Conservation (phyloP, 1,140 invertebrate genomes). For the Epicauta chinensis region DNA sequence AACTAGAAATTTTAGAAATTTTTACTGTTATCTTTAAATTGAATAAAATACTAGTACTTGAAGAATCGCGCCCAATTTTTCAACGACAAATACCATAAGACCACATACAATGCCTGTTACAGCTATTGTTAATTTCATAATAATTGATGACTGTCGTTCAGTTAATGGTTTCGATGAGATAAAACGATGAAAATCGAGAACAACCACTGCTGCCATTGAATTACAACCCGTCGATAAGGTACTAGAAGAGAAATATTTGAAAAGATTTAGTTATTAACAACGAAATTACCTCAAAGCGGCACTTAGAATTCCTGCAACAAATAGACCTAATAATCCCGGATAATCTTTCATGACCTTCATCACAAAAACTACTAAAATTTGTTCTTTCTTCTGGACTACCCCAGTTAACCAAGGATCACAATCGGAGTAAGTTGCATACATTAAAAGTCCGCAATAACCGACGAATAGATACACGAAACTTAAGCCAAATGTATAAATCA, state of each 20-base stretch:
- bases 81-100: constrained; percentile 62
- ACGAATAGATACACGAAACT: constrained; percentile 44
- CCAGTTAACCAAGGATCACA: constrained; percentile 63
- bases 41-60: constrained; percentile 42
- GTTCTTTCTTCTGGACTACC: constrained; percentile 42
- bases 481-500: constrained; percentile 43
- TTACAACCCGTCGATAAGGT: constrained; percentile 89
- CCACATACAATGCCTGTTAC: constrained; percentile 60
- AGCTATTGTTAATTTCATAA: constrained; percentile 65
- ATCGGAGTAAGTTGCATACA: constrained; percentile 62
- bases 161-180: constrained; percentile 55
- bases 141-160: constrained; percentile 54
- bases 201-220: constrained; percentile 83
- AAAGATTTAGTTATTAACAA: too few species aligned
- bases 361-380: constrained; percentile 51
- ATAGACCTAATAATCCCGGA: constrained; percentile 54
- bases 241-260: constrained; percentile 45
- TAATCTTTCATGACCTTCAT: constrained; percentile 47
- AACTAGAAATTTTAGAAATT: constrained; percentile 43
- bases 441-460: constrained; percentile 60
- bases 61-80: constrained; percentile 64
- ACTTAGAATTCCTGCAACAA: constrained; percentile 59
- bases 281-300: constrained; percentile 48
- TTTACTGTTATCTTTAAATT: background rate
- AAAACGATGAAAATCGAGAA: constrained; percentile 71